Conservation (phyloP, 2,113 vertebrate genomes). For the Osmerus eperlanus region DNA sequence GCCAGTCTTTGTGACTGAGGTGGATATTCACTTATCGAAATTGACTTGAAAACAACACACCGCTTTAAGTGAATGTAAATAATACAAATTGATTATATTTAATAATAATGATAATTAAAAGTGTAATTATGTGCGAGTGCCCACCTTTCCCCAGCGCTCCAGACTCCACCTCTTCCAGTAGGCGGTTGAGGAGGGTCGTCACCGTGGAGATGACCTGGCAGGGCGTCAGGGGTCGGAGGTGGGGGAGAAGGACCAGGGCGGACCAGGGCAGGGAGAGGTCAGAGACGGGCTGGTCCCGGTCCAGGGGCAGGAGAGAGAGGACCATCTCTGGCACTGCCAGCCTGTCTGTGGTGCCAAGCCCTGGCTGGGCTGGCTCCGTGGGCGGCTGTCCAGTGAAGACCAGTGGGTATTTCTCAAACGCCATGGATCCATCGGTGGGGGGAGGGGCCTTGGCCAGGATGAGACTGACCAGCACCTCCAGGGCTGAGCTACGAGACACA, state of each 20-base stretch:
- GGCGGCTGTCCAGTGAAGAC: conserved; percentile 70
- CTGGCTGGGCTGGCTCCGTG: conserved; percentile 29
- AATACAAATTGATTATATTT: background rate
- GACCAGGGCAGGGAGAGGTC: conserved; percentile 84
- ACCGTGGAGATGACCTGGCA: conserved; percentile 66
- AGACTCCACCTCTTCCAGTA: conserved; percentile 74
- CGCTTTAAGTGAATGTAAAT: too few relatives aligned
- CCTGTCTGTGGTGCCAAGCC: conserved; percentile 34
- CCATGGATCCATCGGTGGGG: conserved; percentile 86
- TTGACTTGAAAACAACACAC: too few relatives aligned
- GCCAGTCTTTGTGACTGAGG: too few relatives aligned
- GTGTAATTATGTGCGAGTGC: conserved; percentile 18
- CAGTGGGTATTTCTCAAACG: conserved; percentile 92
- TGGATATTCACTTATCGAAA: too few relatives aligned
- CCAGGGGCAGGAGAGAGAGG: conserved; percentile 72
- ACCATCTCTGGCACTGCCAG: conserved; percentile 71
- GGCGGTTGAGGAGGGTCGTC: conserved; percentile 69
- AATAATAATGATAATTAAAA: background rate
- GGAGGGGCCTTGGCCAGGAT: conserved; percentile 91
- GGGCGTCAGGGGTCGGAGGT: conserved; percentile 83
- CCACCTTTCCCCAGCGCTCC: conserved; percentile 80
- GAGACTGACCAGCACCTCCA: conserved; percentile 81
- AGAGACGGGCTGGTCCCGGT: conserved; percentile 45
- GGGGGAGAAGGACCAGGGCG: conserved; percentile 87
- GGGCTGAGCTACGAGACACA: conserved; percentile 58